Evolutionary conservation across 2,797 vertebrate species (phyloP).

Genomic region (Hirundo rustica): DNA sequence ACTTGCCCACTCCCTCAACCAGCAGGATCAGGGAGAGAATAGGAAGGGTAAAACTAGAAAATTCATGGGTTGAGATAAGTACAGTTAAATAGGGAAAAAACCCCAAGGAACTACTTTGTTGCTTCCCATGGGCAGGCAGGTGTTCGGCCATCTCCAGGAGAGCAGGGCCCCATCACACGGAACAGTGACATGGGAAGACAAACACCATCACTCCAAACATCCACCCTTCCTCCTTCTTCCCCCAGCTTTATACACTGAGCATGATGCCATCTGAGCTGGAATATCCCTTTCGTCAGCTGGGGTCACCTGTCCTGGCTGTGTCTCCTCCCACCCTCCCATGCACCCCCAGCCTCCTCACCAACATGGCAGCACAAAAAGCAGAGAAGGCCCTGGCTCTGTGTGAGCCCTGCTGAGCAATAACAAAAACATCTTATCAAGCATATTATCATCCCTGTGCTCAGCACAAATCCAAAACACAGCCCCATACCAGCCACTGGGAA

Average conservation of each 20-base stretch:
- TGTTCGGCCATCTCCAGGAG: background rate
- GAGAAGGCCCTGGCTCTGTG: background rate
- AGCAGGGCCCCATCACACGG: background rate
- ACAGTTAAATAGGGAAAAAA: background rate
- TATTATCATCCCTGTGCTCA: background rate
- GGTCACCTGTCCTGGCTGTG: background rate
- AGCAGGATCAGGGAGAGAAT: background rate
- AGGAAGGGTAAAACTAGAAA: background rate
- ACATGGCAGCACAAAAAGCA: fast-evolving
- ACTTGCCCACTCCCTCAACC: background rate
- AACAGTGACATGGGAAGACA: background rate
- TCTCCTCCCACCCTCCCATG: background rate
- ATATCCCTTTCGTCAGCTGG: background rate
- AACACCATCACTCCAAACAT: background rate
- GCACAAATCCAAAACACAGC: background rate
- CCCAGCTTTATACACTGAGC: fast-evolving
- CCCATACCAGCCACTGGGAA: background rate
- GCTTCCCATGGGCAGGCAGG: background rate
- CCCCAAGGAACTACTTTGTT: background rate
- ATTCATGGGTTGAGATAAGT: background rate
- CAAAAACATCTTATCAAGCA: background rate
- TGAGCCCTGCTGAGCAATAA: background rate
- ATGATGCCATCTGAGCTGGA: fast-evolving
- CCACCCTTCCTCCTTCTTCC: background rate
- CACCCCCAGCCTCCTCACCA: background rate